Evolutionary conservation across 1,140 invertebrate genomes (phyloP), one percentile per base, ranked within the genome.

Genomic region (Contarinia nasturtii): DNA sequence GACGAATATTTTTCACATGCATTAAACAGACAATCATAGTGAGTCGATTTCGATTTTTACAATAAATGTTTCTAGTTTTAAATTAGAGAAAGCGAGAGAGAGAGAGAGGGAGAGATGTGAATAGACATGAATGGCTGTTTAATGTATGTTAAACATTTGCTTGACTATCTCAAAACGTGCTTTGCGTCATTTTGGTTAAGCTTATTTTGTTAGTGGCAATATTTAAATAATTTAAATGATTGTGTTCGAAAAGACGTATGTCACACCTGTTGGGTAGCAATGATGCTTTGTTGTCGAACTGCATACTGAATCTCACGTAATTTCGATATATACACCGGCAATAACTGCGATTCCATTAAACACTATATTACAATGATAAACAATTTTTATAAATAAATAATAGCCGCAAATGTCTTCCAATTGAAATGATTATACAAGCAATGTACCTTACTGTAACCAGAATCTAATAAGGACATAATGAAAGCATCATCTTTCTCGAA

Each of bases 301-400:
- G 74, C 74, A 46, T 76, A 67, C 50, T 82, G 73, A 49, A 86
- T 63, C 56, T 80, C 77, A 43, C 81, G 65, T 40, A 87, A 61
- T 57, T 89, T 83, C 48, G 80, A 82, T 34, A 74, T 69, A 67
- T 79, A 82, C 42, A 72, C 65, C n/a, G 73, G 73, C 36, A 76
- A 58, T 57, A 75, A 78, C 37, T 72, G 65, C 44, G 73, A 81
- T 63, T 86, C 82, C 49, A 75, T 67, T 67, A 80, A 73, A 60
- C 80, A 75, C 82, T 84, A 61, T 10, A 63, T 67, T 45, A 52
- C 52, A 49, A 52, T 44, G 48, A 50, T 56, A 41, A 42, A 38
- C 36, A 50, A 48, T 27, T 5, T 27, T 27, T 27, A 10, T 27
- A 27, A 27, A 27, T 27, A 27, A 10, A 20, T 20, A 21, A 48